phyloP scores from a whole-genome alignment of 2,797 vertebrate species.

The Atherinosoma microstoma region DNA sequence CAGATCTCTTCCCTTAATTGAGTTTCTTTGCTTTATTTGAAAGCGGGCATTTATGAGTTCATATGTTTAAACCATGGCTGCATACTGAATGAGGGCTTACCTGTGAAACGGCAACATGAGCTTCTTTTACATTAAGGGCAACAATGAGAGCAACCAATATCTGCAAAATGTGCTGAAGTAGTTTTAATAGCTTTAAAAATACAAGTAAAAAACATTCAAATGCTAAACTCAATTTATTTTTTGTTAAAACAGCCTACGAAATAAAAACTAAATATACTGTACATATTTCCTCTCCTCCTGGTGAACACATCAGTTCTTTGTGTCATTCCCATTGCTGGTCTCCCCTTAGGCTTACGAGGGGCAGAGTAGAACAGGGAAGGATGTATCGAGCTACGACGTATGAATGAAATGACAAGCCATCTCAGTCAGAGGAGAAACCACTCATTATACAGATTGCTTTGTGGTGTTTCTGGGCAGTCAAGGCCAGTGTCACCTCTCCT shows the following conservation, averaged over 20 bases:
- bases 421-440: constrained; percentile 68
- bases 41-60: constrained; percentile 63
- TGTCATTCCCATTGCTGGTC: constrained; percentile 52
- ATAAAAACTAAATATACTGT: constrained; percentile 13
- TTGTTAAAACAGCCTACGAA: constrained; percentile 33
- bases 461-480: constrained; percentile 67
- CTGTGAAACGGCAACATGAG: constrained; percentile 55
- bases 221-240: constrained; percentile 35
- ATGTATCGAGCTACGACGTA: constrained; percentile 59
- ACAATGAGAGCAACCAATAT: constrained; percentile 55
- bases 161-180: constrained; percentile 45
- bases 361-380: constrained; percentile 51
- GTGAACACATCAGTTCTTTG: constrained; percentile 50
- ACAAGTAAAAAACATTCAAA: constrained; percentile 3
- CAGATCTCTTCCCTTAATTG: constrained; percentile 71
- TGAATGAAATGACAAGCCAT: constrained; percentile 70
- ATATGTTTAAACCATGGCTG: constrained; percentile 47
- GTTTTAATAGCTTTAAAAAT: constrained; percentile 50
- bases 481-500: constrained; percentile 74
- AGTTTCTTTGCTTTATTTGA: constrained; percentile 64
- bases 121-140: constrained; percentile 45
- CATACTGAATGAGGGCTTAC: constrained; percentile 47
- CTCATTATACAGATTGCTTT: constrained; percentile 83
- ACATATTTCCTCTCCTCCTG: constrained; percentile 22
- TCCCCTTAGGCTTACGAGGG: constrained; percentile 51